A percentile compares a stretch with the other conserved stretches of the same genome.
phyloP scores from a whole-genome alignment of 1,140 invertebrate species.

The Sycophaga agraensis region DNA sequence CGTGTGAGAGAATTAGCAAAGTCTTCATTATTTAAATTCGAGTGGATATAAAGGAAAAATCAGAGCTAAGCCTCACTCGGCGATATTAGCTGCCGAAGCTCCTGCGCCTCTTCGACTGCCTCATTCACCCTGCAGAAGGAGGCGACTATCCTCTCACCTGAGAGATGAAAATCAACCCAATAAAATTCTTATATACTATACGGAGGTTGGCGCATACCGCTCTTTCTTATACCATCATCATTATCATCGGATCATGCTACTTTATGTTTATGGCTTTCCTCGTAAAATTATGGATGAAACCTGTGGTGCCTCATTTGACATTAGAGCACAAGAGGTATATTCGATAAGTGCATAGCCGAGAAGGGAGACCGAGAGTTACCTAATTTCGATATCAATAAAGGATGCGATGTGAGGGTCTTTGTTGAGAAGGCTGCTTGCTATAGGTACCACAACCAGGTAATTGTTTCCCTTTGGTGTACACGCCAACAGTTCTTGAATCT shows the following conservation, averaged over 20 bases:
- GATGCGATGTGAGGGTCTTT: too few relatives aligned
- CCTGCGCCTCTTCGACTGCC: slow-evolving; percentile 21
- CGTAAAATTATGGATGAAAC: slow-evolving; percentile 30
- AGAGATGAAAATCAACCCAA: slow-evolving; percentile 44
- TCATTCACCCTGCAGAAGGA: neutral
- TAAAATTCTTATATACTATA: slow-evolving; percentile 39
- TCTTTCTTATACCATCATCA: slow-evolving; percentile 9
- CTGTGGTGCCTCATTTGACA: neutral
- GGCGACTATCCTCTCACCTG: slow-evolving; percentile 5
- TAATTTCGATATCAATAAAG: neutral
- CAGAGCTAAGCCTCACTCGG: slow-evolving; percentile 46
- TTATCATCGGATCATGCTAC: slow-evolving; percentile 6
- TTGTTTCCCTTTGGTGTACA: too few relatives aligned
- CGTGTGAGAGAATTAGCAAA: slow-evolving; percentile 42
- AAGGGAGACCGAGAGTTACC: too few relatives aligned
- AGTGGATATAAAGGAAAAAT: slow-evolving; percentile 48
- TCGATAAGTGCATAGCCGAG: too few relatives aligned
- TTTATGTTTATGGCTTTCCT: slow-evolving; percentile 26
- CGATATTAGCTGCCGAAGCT: slow-evolving; percentile 50
- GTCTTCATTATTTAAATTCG: slow-evolving; percentile 51
- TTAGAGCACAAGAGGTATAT: too few relatives aligned
- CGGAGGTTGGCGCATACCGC: neutral
- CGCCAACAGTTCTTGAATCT: too few relatives aligned
- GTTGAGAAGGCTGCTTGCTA: too few relatives aligned
- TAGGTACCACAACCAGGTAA: too few relatives aligned